Evolutionary conservation across 1,140 invertebrate species (phyloP), one percentile per base, ranked within the genome.

Genomic region (Drosophila albomicans): DNA sequence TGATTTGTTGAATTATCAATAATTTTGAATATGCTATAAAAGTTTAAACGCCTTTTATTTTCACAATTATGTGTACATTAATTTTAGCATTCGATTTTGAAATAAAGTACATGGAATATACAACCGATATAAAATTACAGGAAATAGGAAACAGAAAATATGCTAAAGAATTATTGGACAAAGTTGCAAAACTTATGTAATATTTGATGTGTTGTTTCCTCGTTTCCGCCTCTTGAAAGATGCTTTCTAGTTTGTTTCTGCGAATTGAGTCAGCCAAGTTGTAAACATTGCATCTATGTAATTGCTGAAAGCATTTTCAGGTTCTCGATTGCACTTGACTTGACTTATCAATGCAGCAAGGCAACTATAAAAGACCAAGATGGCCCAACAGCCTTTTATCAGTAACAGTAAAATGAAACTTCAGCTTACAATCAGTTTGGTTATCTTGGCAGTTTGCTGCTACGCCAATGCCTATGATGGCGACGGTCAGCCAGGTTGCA

Each of bases 251-350:
- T 20, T 0, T 48, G 15, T 16, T 30, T n/a, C 5, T 30, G 8
- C 8, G 8, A 30, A 28, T 11, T 43, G 20, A n/a, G 10, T 51
- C 46, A 30, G 46, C 3, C 35, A 68, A 13, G 25, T 64, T 71
- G 58, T 48, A 20, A 16, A 30, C 58, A 58, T 28, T 45, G 13
- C 13, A 63, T 45, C 4, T 65, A 3, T 0, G 20, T 25, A 86
- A 77, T 87, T 63, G 45, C 30, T 88, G 30, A 87, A 84, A 87
- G 82, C 84, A 78, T 87, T 88, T 87, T 78, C 84, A 54, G 25
- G 73, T 62, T 58, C 38, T 35, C 15, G 43, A 15, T n/a, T 67
- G 45, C 65, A 65, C 49, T 70, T 79, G 32, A 11, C 46, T 8
- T 38, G 57, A 32, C 13, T 54, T 64, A 61, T 66, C 13, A 43